Conservation (phyloP, 2,797 vertebrate genomes). For the Fistularia tabacaria region DNA sequence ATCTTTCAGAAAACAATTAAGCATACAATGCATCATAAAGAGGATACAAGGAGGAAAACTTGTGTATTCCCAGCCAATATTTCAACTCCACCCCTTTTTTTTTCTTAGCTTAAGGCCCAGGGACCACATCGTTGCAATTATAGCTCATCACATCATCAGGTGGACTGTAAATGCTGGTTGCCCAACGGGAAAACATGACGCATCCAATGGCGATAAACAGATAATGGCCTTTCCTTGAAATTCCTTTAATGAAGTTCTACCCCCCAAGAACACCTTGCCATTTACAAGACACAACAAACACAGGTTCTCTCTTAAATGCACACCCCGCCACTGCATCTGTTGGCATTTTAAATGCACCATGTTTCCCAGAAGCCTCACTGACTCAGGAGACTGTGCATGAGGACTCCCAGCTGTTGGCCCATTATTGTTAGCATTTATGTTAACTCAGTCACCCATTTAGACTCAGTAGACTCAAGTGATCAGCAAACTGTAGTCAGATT, state of each 20-base stretch:
- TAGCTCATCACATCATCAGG: constrained; percentile 63
- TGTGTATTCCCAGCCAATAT: constrained; percentile 1
- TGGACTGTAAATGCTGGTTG: constrained; percentile 59
- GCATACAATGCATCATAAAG: constrained; percentile 8
- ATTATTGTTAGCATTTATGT: constrained; percentile 63
- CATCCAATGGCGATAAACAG: constrained; percentile 68
- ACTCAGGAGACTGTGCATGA: constrained; percentile 59
- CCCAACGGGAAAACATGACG: constrained; percentile 68
- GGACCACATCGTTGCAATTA: constrained; percentile 50
- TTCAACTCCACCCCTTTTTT: neutral
- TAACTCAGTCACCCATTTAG: constrained; percentile 64
- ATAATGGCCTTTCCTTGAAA: constrained; percentile 74
- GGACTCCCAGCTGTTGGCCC: constrained; percentile 58
- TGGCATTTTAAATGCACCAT: constrained; percentile 59
- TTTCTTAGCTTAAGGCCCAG: constrained; percentile 6
- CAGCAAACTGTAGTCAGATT: constrained; percentile 54
- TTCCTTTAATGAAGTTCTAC: constrained; percentile 52
- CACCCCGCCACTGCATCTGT: constrained; percentile 62
- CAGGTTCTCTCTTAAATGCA: constrained; percentile 40
- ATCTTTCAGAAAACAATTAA: constrained; percentile 16
- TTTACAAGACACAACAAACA: constrained; percentile 62
- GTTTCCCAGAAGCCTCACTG: constrained; percentile 71
- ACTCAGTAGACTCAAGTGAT: constrained; percentile 56
- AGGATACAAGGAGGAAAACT: constrained; percentile 9
- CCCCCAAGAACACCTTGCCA: constrained; percentile 60